phyloP scores from a whole-genome alignment of 2,113 vertebrate genomes.

The Blennius ocellaris region DNA sequence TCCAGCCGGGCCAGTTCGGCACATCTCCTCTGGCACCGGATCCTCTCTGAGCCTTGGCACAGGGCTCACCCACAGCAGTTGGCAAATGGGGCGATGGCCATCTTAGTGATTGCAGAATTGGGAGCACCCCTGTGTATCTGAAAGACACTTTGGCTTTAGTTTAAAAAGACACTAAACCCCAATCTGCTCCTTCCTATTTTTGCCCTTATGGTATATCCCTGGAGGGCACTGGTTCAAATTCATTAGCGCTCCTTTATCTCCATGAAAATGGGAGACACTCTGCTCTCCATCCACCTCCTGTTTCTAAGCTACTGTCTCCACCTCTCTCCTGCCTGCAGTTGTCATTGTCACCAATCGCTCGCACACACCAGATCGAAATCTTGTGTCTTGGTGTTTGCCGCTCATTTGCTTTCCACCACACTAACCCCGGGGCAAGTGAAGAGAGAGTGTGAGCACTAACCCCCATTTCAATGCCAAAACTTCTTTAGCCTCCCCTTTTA shows the following conservation, averaged over 20 bases:
- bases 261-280: slow-evolving; percentile 74
- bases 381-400: slow-evolving; percentile 43
- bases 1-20: slow-evolving; percentile 48
- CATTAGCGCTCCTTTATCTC: slow-evolving; percentile 75
- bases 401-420: slow-evolving; percentile 49
- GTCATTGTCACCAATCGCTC: slow-evolving; percentile 1
- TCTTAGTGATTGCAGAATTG: slow-evolving; percentile 64
- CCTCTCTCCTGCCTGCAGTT: slow-evolving; percentile 37
- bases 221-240: slow-evolving; percentile 75
- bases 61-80: slow-evolving; percentile 57
- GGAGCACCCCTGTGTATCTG: slow-evolving; percentile 65
- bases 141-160: slow-evolving; percentile 70
- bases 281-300: slow-evolving; percentile 68
- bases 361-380: slow-evolving; percentile 2
- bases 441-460: slow-evolving; percentile 35
- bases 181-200: slow-evolving; percentile 70
- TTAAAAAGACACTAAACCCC: slow-evolving; percentile 63
- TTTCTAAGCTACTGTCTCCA: slow-evolving; percentile 48
- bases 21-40: slow-evolving; percentile 61
- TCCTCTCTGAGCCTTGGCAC: slow-evolving; percentile 60
- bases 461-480: slow-evolving; percentile 57
- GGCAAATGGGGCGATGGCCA: slow-evolving; percentile 57
- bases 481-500: slow-evolving; percentile 63
- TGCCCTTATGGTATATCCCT: slow-evolving; percentile 70
- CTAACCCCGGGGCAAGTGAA: slow-evolving; percentile 60